Conservation (phyloP, 2,113 vertebrate species). For the Salminus brasiliensis region DNA sequence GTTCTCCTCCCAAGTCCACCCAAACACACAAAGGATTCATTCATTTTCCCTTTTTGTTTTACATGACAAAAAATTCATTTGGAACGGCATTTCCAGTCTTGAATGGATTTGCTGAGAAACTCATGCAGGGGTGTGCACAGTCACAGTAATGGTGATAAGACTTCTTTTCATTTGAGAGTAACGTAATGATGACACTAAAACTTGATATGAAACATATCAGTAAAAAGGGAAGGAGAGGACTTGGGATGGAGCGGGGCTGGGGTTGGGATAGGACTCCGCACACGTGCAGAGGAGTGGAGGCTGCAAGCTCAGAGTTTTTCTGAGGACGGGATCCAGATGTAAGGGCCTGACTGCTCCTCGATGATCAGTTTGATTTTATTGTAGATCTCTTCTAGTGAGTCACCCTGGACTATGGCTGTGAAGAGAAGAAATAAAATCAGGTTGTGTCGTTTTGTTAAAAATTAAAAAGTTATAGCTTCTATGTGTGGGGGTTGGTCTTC, state of each 20-base stretch:
- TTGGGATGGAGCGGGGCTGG: slow-evolving; percentile 73
- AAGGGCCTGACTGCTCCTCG: slow-evolving; percentile 98
- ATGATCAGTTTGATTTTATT: slow-evolving; percentile 99
- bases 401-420: slow-evolving; percentile 97
- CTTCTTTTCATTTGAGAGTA: slow-evolving; percentile 90
- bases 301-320: slow-evolving; percentile 95
- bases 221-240: slow-evolving; percentile 87
- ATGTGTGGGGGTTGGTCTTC: no score
- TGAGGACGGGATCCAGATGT: slow-evolving; percentile 98
- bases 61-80: slow-evolving; percentile 70
- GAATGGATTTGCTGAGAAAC: slow-evolving; percentile 87
- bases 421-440: slow-evolving; percentile 44
- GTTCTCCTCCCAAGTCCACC: slow-evolving; percentile 70
- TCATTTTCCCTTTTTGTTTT: slow-evolving; percentile 69
- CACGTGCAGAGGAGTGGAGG: slow-evolving; percentile 60
- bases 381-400: slow-evolving; percentile 99
- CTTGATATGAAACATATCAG: slow-evolving; percentile 95
- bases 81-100: slow-evolving; percentile 84
- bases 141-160: slow-evolving; percentile 91
- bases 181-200: slow-evolving; percentile 98
- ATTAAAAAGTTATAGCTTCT: background rate
- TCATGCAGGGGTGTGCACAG: slow-evolving; percentile 98
- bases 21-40: slow-evolving; percentile 66
- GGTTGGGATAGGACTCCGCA: slow-evolving; percentile 75
- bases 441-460: background rate